Evolutionary conservation across 2,888 invertebrate genomes (phyloP), one percentile per base, ranked within the genome.

Genomic region (Homarus gammarus): DNA sequence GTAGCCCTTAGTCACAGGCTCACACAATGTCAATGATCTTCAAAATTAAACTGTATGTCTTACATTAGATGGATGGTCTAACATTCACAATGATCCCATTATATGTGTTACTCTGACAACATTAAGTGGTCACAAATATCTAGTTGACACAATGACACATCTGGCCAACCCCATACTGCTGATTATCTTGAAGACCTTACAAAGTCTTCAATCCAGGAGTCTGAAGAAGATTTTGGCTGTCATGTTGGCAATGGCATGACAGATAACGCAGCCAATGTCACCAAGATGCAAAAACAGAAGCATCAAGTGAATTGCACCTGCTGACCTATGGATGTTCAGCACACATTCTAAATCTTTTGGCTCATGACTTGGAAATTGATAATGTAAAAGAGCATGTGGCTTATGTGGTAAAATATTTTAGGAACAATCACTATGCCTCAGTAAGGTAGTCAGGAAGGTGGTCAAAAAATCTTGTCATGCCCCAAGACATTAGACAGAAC

Each of bases 71-170:
- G 82, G 82, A 64, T 56, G 64, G 82, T 61, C 56, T 61, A 82
- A 82, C 56, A 82, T 61, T 82, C 64, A 82, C 38, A 82, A 82
- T 33, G 82, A 82, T 18, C 78, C 40, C 6, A 78, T 78, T 40
- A 64, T 82, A 36, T 82, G 82, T 64, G 64, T 82, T 82, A 82
- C 82, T 31, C 27, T 64, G 18, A 85, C 77, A 61, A 85, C 85
- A 18, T 85, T 77, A 73, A 40, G 6, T 73, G 84, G 84, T n/a
- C 84, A 84, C 5, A 49, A 81, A 27, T 84, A 73, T 85, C 61
- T 85, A 77, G 64, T 85, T 5, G 78, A 85, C 36, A 85, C 85
- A 22, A 68, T 82, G 33, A 85, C 77, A 85, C 22, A 49, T 51
- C 22, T 15, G 78, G 78, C 49, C 49, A 36, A 5, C 77, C 78